A percentile compares a stretch with the other conserved stretches of the same genome.
phyloP scores from a whole-genome alignment of 2,797 vertebrate genomes.

The Microhierax caerulescens region DNA sequence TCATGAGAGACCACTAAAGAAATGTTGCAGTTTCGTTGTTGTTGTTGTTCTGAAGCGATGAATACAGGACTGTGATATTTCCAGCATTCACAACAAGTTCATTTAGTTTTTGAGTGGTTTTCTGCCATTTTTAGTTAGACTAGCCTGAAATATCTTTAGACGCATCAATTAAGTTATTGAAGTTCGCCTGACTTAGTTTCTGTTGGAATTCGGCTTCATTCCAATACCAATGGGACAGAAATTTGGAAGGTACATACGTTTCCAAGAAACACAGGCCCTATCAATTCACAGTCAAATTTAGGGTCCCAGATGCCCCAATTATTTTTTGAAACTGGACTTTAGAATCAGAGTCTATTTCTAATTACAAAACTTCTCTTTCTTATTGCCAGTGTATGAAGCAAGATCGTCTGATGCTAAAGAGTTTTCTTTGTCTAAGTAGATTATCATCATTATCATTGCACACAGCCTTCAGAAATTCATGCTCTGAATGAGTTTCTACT shows the following conservation, averaged over 20 bases:
- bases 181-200: neutral
- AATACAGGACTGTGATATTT: neutral
- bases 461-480: neutral
- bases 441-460: neutral
- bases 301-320: neutral
- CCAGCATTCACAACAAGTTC: neutral
- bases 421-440: neutral
- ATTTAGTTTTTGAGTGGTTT: neutral
- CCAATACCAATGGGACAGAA: neutral
- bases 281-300: neutral
- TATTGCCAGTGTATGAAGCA: neutral
- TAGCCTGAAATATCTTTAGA: neutral
- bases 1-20: neutral
- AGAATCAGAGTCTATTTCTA: neutral
- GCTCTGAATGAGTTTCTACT: neutral
- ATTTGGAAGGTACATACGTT: neutral
- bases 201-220: neutral
- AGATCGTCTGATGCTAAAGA: neutral
- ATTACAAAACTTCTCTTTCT: neutral
- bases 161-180: neutral
- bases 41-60: neutral
- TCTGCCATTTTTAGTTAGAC: neutral
- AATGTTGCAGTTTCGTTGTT: neutral
- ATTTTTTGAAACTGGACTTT: neutral
- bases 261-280: neutral